These are phyloP conservation scores for Bradypodion ventrale DNA, from an alignment of 2,797 vertebrate genomes.

Conservation along the genomic window DNA sequence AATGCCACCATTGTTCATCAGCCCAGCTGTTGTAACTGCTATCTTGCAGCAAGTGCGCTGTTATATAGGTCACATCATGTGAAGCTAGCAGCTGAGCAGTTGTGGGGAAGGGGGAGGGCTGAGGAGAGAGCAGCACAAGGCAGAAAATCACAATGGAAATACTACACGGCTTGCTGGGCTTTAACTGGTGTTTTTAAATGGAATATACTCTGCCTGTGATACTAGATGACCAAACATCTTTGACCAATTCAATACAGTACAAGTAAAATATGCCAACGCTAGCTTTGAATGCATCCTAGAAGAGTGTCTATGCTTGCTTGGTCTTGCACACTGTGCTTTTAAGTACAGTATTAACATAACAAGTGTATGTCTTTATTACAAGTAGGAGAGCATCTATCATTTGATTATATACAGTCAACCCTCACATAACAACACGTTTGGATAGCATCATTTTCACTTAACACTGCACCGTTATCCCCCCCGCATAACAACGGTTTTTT, in stretches of 20 bases:
- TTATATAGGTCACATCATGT: constrained; percentile 73
- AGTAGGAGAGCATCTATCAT: constrained; percentile 20
- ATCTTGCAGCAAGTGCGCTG: constrained; percentile 63
- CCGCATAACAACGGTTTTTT: too few relatives aligned
- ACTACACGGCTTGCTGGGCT: background rate
- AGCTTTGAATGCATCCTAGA: background rate
- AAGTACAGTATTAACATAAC: background rate
- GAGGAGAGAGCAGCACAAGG: background rate
- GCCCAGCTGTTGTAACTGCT: constrained; percentile 70
- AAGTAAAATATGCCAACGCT: constrained; percentile 1
- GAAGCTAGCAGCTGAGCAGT: constrained; percentile 66
- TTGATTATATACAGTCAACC: too few relatives aligned
- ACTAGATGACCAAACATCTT: constrained; percentile 16
- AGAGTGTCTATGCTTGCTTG: background rate
- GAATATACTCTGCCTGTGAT: constrained; percentile 34
- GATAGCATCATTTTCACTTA: too few relatives aligned
- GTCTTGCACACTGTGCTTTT: background rate
- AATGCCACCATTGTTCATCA: constrained; percentile 67
- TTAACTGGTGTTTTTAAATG: background rate
- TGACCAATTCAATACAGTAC: constrained; percentile 17
- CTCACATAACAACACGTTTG: too few relatives aligned
- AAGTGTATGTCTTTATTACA: background rate
- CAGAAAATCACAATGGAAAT: constrained; percentile 48
- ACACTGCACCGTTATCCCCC: too few relatives aligned
- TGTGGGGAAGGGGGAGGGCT: constrained; percentile 33